A percentile compares a stretch with the other conserved stretches of the same genome.
Evolutionary conservation across 2,113 vertebrate genomes (phyloP).

Genomic region (Candoia aspera): DNA sequence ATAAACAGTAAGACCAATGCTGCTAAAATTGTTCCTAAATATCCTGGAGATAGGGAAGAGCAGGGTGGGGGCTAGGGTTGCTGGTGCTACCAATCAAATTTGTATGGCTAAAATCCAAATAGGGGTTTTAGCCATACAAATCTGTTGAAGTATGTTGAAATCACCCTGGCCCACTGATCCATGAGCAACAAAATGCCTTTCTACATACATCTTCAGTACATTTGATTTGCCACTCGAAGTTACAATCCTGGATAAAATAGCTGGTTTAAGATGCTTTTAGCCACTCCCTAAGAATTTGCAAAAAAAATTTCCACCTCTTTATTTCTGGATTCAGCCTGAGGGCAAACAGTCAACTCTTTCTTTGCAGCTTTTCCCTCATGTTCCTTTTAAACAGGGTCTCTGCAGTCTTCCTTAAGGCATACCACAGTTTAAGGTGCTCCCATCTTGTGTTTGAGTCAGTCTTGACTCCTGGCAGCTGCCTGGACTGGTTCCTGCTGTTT

Average conservation of each 20-base stretch:
- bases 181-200: neutral
- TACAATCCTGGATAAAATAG: neutral
- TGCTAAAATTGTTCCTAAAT: too few relatives aligned
- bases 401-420: neutral
- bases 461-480: too few relatives aligned
- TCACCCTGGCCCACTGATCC: neutral
- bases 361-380: neutral
- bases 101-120: neutral
- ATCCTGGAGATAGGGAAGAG: too few relatives aligned
- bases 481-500: too few relatives aligned
- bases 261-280: neutral
- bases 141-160: neutral
- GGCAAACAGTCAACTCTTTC: neutral
- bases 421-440: neutral
- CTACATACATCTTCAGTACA: neutral
- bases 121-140: too few relatives aligned
- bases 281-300: neutral
- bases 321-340: neutral
- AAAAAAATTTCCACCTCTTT: neutral
- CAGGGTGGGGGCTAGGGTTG: neutral
- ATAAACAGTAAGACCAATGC: too few relatives aligned
- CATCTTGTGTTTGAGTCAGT: neutral
- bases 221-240: neutral
- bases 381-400: neutral
- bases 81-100: neutral